Percentiles rank a stretch among this genome's conserved stretches.
phyloP scores from a whole-genome alignment of 2,797 vertebrate genomes.

The Pempheris klunzingeri region DNA sequence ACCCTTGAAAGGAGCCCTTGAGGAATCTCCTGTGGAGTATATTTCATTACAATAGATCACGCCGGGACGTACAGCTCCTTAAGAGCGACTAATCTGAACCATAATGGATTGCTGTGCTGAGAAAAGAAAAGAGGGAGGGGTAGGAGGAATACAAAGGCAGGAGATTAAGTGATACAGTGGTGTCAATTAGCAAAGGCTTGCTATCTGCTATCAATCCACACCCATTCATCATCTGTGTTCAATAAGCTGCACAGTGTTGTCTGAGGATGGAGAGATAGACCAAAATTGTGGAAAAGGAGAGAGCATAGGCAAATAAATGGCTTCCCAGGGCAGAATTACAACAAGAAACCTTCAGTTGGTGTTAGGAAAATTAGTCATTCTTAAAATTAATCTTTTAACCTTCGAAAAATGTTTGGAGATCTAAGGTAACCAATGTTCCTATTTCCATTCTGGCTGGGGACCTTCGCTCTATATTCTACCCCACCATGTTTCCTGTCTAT shows the following conservation, averaged over 20 bases:
- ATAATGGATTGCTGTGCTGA: conserved; percentile 60
- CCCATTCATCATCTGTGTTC: conserved; percentile 75
- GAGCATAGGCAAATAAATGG: conserved; percentile 43
- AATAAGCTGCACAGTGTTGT: conserved; percentile 66
- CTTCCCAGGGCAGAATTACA: conserved; percentile 23
- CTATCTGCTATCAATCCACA: conserved; percentile 72
- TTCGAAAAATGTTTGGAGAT: background rate
- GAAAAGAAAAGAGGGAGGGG: conserved; percentile 42
- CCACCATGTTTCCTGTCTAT: background rate
- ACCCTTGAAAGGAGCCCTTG: conserved; percentile 47
- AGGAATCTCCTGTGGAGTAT: conserved; percentile 43
- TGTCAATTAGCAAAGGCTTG: conserved; percentile 71
- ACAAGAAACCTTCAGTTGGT: conserved; percentile 40
- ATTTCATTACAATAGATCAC: conserved; percentile 66
- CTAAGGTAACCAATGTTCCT: too few relatives aligned
- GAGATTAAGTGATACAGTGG: conserved; percentile 68
- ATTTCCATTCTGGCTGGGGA: background rate
- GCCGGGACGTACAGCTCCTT: conserved; percentile 36
- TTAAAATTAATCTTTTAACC: background rate
- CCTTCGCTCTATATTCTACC: background rate
- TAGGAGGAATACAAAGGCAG: conserved; percentile 56
- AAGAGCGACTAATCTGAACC: conserved; percentile 58
- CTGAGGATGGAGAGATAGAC: conserved; percentile 47
- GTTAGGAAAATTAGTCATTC: conserved; percentile 41
- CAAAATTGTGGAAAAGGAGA: conserved; percentile 42